Base-by-base conservation (phyloP, 2,888 invertebrate genomes). In the Pseudolycoriella hygida region DNA sequence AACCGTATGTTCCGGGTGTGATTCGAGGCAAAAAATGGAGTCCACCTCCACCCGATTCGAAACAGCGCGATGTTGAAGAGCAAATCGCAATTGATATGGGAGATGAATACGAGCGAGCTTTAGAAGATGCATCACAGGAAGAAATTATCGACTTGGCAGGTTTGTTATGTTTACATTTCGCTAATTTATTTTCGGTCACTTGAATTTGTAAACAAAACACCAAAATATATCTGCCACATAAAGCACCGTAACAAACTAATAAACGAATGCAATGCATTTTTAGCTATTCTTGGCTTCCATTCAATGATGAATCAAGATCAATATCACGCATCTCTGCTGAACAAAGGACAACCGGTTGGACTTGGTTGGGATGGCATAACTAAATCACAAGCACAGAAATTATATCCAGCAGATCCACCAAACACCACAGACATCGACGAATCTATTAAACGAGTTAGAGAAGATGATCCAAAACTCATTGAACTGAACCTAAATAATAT, bases 281-380 rank as follows among this genome's bases (percentile, higher is more conserved):
- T 68, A 89, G 96, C 94, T 64, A 93, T 96, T 67, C 77, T 96
- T 61, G 98, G 97, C 59, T 94, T 99, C 77, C 97, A 98, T 71
- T 96, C 96, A 50, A 96, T 99, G 90, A 88, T 99, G 83, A 98
- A 96, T 66, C 98, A 99, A 71, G 94, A 96, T 62, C 98, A 98
- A 70, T 98, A 94, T 68, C 94, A 97, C 70, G 93, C 94, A 49
- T 96, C 97, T 37, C 71, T 92, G 49, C 68, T 88, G 52, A 92
- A 90, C 70, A 90, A 90, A 68, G 88, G 86, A 19, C 87, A 89
- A 60, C 87, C 87, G 1, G 75, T 87, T 49, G 89, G 89, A 40
- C 68, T 89, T 56, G 90, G 89, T 52, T 90, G 89, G 89, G 87
- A 88, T 60, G 92, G 93, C 57, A 82, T 93, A 58, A 94, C 96